Evolutionary conservation across 1,140 invertebrate species (phyloP), one percentile per base, ranked within the genome.

Genomic region (Drosophila kanapiae): DNA sequence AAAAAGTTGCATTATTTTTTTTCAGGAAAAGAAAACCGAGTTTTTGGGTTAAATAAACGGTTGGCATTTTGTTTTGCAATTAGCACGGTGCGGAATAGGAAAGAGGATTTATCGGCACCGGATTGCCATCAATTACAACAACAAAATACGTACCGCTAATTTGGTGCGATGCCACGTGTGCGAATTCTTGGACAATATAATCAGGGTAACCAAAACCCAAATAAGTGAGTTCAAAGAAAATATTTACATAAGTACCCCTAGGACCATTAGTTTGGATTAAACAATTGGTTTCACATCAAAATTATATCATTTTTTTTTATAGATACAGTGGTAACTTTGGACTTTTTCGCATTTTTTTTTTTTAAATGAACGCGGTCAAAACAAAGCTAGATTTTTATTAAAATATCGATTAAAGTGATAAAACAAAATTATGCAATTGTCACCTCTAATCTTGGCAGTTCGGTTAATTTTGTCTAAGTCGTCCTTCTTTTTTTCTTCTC

Each of bases 31-130:
- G 64, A 53, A 69, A 69, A 35, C 31, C 47, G 45, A 58, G 62
- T 43, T 80, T 81, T 86, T 79, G 33, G 68, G 65, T 29, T 54
- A 75, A 69, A 88, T 78, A 78, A 75, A 83, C 75, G 62, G 57
- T 65, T 82, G 54, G 35, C 83, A 81, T 57, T 88, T 83, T 88
- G 74, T 78, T 78, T 75, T 72, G 65, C 49, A 83, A 88, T 88
- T 88, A 88, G 65, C 45, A 53, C 18, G 31, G 37, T 47, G 27
- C 7, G 37, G 2, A 13, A 59, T 43, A 35, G 45, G 60, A 60
- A 71, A 61, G 63, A 40, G 65, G 62, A 65, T 74, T 65, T 47
- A 37, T 63, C 38, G 42, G n/a, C 5, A 33, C 11, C 42, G 35
- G 49, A 61, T 70, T 54, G 56, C 45, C 58, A 62, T 85, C 62